Evolutionary conservation across 1,140 invertebrate species (phyloP).

Genomic region (Pseudomyrmex dendroicus): DNA sequence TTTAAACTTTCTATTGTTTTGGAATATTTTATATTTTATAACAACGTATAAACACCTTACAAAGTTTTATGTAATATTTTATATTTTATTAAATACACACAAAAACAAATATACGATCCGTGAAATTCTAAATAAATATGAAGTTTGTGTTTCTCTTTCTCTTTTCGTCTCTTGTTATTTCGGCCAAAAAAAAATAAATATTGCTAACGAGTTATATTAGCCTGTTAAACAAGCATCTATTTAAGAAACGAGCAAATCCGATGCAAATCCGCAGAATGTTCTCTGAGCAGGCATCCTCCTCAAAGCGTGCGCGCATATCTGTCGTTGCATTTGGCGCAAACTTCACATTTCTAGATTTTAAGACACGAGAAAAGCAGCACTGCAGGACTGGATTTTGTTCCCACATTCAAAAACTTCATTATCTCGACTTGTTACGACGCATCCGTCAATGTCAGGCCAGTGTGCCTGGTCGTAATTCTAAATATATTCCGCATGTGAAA

Average conservation of each 20-base stretch:
- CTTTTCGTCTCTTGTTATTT: neutral
- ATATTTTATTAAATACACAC: slow-evolving; percentile 40
- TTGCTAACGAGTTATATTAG: slow-evolving; percentile 33
- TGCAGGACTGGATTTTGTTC: slow-evolving; percentile 29
- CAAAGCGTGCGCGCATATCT: slow-evolving; percentile 41
- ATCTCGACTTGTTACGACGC: slow-evolving; percentile 47
- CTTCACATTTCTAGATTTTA: slow-evolving; percentile 27
- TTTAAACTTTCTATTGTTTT: too few relatives aligned
- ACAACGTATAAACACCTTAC: too few relatives aligned
- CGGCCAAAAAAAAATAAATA: slow-evolving; percentile 27
- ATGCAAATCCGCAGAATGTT: slow-evolving; percentile 52
- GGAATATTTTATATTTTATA: too few relatives aligned
- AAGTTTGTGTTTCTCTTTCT: neutral
- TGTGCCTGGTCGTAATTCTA: slow-evolving; percentile 27
- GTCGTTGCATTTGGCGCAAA: slow-evolving; percentile 45
- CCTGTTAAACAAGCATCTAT: slow-evolving; percentile 48
- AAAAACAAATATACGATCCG: neutral
- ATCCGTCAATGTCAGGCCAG: slow-evolving; percentile 9
- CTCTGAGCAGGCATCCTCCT: neutral
- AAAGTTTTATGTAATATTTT: too few relatives aligned
- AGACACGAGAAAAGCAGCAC: neutral
- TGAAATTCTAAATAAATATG: slow-evolving; percentile 25
- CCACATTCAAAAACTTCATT: slow-evolving; percentile 44
- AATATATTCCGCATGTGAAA: slow-evolving; percentile 41
- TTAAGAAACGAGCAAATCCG: slow-evolving; percentile 45